Evolutionary conservation across 2,113 vertebrate species (phyloP).

Genomic region (Epinephelus cyanopodus): DNA sequence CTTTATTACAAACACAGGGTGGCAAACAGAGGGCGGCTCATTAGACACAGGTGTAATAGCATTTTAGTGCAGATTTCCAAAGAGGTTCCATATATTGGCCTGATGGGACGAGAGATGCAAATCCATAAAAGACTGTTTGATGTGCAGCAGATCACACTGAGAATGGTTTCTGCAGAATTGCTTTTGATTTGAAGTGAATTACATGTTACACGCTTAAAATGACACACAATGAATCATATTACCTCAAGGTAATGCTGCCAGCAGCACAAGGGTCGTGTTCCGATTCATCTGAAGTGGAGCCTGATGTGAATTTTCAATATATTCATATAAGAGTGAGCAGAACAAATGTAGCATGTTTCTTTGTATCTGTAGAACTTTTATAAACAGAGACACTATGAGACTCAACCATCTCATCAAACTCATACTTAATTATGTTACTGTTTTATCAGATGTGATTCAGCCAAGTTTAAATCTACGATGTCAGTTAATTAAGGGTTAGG

Average conservation of each 20-base stretch:
- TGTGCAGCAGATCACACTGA: neutral
- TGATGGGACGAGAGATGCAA: neutral
- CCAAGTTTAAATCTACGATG: no score
- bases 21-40: neutral
- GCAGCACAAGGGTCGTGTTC: no score
- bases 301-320: neutral
- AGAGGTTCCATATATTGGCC: neutral
- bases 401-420: neutral
- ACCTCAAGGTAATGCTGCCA: neutral
- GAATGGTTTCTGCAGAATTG: neutral
- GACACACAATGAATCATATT: neutral
- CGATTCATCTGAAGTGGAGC: neutral
- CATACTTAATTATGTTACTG: neutral
- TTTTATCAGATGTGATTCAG: neutral
- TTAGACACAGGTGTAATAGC: neutral
- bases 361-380: neutral
- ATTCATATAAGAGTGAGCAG: neutral
- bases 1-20: neutral
- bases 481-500: no score
- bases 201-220: conserved; percentile 1
- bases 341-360: neutral
- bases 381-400: neutral
- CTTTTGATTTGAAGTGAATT: neutral
- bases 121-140: neutral
- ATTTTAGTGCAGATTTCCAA: neutral